Evolutionary conservation across 2,797 vertebrate species (phyloP).

Genomic region (Arrhamphus sclerolepis): DNA sequence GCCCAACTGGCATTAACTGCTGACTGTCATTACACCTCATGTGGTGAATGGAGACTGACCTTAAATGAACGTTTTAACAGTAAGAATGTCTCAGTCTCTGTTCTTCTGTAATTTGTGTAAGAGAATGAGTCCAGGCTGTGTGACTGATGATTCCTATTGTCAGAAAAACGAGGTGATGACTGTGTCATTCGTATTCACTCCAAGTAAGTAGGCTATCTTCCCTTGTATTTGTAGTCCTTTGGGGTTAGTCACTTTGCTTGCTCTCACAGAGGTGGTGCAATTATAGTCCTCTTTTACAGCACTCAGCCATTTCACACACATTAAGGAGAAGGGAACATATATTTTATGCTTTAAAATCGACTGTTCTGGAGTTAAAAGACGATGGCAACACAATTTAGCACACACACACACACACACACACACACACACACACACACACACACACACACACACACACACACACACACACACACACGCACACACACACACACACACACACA

Average conservation of each 20-base stretch:
- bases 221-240: conserved; percentile 47
- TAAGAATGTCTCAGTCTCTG: conserved; percentile 2
- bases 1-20: conserved; percentile 18
- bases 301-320: conserved; percentile 72
- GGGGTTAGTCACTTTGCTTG: conserved; percentile 67
- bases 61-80: conserved; percentile 7
- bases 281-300: conserved; percentile 78
- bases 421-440: no score
- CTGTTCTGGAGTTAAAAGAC: conserved; percentile 41
- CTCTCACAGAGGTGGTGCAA: conserved; percentile 66
- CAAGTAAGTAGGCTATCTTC: conserved; percentile 55
- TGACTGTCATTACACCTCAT: conserved; percentile 9
- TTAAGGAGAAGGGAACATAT: conserved; percentile 64
- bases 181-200: conserved; percentile 42
- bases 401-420: not conserved
- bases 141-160: conserved; percentile 31
- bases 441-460: no score
- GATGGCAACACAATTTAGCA: conserved; percentile 19
- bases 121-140: conserved; percentile 23
- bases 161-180: conserved; percentile 44
- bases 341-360: conserved; percentile 67
- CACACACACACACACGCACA: no score
- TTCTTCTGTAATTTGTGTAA: conserved; percentile 18
- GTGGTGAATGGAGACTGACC: conserved; percentile 8
- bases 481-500: not conserved